Evolutionary conservation across 2,888 invertebrate genomes (phyloP), one percentile per base, ranked within the genome.

Genomic region (Mechanitis mazaeus): DNA sequence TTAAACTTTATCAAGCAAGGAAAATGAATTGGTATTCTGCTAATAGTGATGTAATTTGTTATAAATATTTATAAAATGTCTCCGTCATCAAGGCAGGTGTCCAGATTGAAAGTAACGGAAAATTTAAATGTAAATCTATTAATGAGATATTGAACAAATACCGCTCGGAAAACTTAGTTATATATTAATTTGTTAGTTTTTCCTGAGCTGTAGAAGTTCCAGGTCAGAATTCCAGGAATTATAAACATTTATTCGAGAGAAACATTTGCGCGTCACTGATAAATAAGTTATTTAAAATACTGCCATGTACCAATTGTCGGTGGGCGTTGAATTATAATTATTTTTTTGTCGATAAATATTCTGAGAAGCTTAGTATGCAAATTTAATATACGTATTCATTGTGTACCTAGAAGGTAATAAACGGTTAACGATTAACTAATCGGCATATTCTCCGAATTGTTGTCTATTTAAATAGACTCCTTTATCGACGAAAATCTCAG

Each of bases 341-440:
- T 45, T 45, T 66, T 65, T 63, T 66, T 61, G 46, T 64, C 33
- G 61, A 60, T 54, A 53, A 33, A 38, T 54, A 58, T 65, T 65
- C 66, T 56, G 54, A 63, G 63, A 62, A 56, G 60, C 56, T 58
- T 54, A 46, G 54, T 63, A 68, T 68, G 67, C 65, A 65, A 68
- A 68, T 61, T 59, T 55, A 50, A 62, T 59, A 63, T 60, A 59
- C 57, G 57, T 55, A 60, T 57, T 38, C 38, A 38, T 20, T 7
- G 28, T 28, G 11, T 50, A 31, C 31, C 50, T 31, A 50, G 9
- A 31, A 50, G 50, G 31, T 50, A 31, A 7, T 31, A 47, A 28
- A 28, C 50, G 50, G 6, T 50, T 31, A 31, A 31, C 7, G 50
- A 50, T 31, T 50, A 20, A 20, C 20, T 20, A 28, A 2, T 28